A percentile compares a stretch with the other conserved stretches of the same genome.
These are phyloP conservation scores for Hybos culiciformis DNA, from an alignment of 2,888 invertebrate genomes.

Conservation along the genomic window DNA sequence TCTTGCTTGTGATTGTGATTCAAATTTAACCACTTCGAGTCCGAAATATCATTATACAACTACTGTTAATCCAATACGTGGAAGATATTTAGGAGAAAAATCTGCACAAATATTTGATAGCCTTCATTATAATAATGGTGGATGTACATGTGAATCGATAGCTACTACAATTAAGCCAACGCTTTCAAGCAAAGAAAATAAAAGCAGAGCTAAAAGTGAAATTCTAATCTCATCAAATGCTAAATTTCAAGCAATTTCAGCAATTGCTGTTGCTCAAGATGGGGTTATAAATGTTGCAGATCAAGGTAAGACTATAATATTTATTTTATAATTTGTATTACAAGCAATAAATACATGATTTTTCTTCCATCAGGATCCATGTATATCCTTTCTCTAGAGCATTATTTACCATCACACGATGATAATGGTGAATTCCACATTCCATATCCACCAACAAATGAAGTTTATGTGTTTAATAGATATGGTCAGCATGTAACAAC, in stretches of 20 bases:
- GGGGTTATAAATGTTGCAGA: conserved; percentile 94
- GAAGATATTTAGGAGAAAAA: conserved; percentile 21
- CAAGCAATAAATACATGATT: not conserved
- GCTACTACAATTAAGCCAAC: conserved; percentile 12
- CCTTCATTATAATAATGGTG: conserved; percentile 29
- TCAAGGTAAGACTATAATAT: conserved; percentile 49
- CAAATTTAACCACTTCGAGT: conserved; percentile 10
- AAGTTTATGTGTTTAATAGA: conserved; percentile 84
- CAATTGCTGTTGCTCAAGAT: conserved; percentile 86
- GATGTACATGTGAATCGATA: conserved; percentile 25
- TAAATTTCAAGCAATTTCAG: conserved; percentile 75
- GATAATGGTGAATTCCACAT: conserved; percentile 86
- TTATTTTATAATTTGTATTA: not conserved
- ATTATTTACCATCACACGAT: conserved; percentile 74
- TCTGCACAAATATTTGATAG: conserved; percentile 21
- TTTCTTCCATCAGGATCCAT: conserved; percentile 46
- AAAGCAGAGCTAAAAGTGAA: conserved; percentile 32
- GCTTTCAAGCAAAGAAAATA: conserved; percentile 11
- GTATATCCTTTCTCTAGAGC: conserved; percentile 72
- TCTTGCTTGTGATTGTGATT: conserved; percentile 33
- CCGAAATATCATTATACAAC: conserved; percentile 18
- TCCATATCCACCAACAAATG: conserved; percentile 83
- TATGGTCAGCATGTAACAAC: conserved; percentile 95
- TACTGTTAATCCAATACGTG: conserved; percentile 21
- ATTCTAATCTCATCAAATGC: conserved; percentile 82